phyloP scores from a whole-genome alignment of 2,797 vertebrate species.

The Danionella dracula region DNA sequence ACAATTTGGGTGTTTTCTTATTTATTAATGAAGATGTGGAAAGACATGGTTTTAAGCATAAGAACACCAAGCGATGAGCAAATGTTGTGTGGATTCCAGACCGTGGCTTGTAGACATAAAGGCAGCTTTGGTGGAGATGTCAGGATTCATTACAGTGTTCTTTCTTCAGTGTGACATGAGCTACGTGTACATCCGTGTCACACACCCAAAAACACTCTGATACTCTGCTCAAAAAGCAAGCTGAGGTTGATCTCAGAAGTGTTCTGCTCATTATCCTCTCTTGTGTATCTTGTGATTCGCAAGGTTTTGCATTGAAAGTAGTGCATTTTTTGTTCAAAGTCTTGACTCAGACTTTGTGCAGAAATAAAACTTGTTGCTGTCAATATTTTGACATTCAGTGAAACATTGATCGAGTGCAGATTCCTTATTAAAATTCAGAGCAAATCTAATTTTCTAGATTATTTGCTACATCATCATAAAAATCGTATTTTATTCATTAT shows the following conservation, averaged over 20 bases:
- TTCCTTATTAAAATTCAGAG: neutral
- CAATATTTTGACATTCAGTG: neutral
- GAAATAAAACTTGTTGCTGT: neutral
- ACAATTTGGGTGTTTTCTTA: too few species aligned
- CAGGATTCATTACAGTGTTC: constrained; percentile 2
- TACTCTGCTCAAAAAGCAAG: neutral
- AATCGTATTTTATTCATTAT: too few species aligned
- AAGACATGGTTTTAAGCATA: neutral
- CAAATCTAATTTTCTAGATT: neutral
- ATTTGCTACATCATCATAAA: too few species aligned
- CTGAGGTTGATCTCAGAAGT: neutral
- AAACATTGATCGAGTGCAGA: neutral
- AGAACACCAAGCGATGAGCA: neutral
- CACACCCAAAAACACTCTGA: neutral
- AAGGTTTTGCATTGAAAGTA: constrained; percentile 7
- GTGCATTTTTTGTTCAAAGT: neutral
- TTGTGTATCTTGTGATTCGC: constrained; percentile 11
- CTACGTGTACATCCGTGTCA: constrained; percentile 6
- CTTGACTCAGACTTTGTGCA: neutral
- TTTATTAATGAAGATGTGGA: neutral
- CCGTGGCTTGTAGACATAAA: neutral
- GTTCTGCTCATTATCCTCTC: constrained; percentile 8
- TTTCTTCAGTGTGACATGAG: constrained; percentile 22
- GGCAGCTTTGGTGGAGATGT: neutral
- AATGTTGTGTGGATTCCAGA: constrained; percentile 6